Base-by-base conservation (phyloP, 2,113 vertebrate genomes). In the Synodontis membranacea region DNA sequence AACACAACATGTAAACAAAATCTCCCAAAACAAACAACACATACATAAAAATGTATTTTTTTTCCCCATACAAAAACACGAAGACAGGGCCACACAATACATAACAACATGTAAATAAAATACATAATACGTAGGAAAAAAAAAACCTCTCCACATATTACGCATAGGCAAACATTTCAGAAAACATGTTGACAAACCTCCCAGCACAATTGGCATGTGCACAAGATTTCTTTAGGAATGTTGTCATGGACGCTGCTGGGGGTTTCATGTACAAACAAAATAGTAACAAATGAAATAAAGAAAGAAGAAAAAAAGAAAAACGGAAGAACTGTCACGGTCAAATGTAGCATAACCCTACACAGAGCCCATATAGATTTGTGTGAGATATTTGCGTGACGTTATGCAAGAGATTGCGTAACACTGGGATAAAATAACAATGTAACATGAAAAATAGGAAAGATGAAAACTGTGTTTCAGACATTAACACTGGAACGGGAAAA, bases 271-370 rank as follows among this genome's bases (percentile, higher is more conserved):
- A 15, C 48, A 75, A 28, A 6, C 25, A 17, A 31, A 76, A 76
- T n/a, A 48, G 7, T 31, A n/a, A 48, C 5, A 4, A 5, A n/a
- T 17, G 17, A 72, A 25, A n/a, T n/a, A n/a, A n/a, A n/a, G n/a
- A n/a, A n/a, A n/a, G n/a, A n/a, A n/a, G n/a, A n/a, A n/a, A n/a
- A 5, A 25, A 39, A 37, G 37, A 23, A 25, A 15, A 66, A 66
- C 62, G n/a, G n/a, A n/a, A n/a, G n/a, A n/a, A 31, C 0, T 46
- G 42, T 1, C 10, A 25, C 28, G 42, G 46, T 31, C 5, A 50
- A 50, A 76, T 50, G 50, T 76, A 76, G 46, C 46, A 76, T 76
- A 48, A 75, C n/a, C 74, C 2, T 31, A 76, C 74, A 34, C 44
- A 31, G 28, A 31, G 28, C 74, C 28, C 17, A 14, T 50, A 76